A percentile compares a stretch with the other conserved stretches of the same genome.
Conservation (phyloP, 2,797 vertebrate species). For the Bucorvus abyssinicus region DNA sequence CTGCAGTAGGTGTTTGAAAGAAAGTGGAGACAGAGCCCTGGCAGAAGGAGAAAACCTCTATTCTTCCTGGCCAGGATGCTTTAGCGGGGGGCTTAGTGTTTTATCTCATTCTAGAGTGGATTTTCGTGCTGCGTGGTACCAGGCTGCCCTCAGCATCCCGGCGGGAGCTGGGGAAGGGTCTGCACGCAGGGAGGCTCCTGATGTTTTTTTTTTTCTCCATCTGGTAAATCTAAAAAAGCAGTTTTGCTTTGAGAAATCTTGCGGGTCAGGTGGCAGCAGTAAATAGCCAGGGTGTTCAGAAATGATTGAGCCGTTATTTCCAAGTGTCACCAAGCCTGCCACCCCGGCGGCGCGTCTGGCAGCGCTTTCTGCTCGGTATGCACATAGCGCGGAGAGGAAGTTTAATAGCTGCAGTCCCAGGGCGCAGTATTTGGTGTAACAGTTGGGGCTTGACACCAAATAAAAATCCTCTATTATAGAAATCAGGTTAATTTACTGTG, state of each 20-base stretch:
- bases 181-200: background rate
- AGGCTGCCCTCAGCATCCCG: background rate
- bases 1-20: background rate
- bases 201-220: background rate
- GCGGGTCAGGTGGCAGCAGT: constrained; percentile 31
- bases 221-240: background rate
- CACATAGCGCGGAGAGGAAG: background rate
- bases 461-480: constrained; percentile 53
- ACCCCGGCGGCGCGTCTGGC: background rate
- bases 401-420: constrained; percentile 35
- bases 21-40: accelerated
- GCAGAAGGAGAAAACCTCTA: background rate
- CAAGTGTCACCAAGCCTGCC: background rate
- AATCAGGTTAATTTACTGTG: constrained; percentile 43
- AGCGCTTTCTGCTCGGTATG: background rate
- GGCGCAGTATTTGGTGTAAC: background rate
- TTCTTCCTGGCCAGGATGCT: background rate
- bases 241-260: constrained; percentile 8
- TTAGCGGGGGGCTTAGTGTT: background rate
- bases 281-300: constrained; percentile 25
- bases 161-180: background rate
- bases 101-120: background rate
- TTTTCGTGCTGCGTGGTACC: background rate
- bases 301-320: constrained; percentile 56
- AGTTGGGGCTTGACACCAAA: constrained; percentile 56